Conservation (phyloP, 2,797 vertebrate species). For the Sylvilagus floridanus region DNA sequence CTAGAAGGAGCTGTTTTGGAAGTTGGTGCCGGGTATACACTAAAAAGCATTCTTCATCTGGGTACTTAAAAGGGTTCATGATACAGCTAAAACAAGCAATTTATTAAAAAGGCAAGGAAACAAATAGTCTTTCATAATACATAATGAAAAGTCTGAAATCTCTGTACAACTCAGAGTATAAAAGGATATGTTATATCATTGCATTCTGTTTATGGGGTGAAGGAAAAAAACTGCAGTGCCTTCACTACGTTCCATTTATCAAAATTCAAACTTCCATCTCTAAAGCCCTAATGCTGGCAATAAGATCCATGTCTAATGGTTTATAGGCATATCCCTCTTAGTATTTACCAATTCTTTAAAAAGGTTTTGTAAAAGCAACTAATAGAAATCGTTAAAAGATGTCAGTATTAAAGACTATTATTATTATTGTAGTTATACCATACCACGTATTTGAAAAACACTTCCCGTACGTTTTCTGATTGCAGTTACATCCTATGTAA, state of each 20-base stretch:
- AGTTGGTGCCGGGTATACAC: not conserved
- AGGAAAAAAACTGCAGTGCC: not conserved
- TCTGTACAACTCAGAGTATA: not conserved
- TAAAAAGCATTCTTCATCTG: not conserved
- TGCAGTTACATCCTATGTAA: fast-evolving
- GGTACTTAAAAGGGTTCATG: not conserved
- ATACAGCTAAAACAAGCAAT: not conserved
- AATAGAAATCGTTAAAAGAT: not conserved
- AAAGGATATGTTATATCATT: not conserved
- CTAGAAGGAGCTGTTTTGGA: not conserved
- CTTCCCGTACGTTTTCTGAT: not conserved
- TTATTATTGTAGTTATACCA: not conserved
- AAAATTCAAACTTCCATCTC: not conserved
- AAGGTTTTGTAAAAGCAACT: conserved; percentile 22
- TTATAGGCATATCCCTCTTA: not conserved
- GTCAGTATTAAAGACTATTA: not conserved
- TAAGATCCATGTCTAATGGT: not conserved
- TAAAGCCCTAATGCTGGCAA: not conserved
- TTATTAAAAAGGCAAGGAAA: not conserved
- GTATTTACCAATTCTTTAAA: not conserved
- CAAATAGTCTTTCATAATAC: not conserved
- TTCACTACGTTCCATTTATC: not conserved
- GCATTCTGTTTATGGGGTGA: not conserved
- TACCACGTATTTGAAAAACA: not conserved
- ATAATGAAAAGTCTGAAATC: not conserved